phyloP scores from a whole-genome alignment of 2,113 vertebrate species.

The Pedionomus torquatus region DNA sequence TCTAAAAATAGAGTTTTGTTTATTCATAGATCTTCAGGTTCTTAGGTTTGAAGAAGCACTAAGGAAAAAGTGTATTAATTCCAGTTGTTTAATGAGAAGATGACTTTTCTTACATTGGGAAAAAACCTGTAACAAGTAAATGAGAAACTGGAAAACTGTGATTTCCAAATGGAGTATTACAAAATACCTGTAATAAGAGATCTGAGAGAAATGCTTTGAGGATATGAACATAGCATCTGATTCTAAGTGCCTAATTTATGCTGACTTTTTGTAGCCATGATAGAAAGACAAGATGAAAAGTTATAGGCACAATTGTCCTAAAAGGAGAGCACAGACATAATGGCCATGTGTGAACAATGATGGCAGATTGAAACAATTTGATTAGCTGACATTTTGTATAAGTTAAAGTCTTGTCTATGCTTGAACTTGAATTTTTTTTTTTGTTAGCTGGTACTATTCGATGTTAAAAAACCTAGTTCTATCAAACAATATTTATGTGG shows the following conservation, averaged over 20 bases:
- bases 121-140: not conserved
- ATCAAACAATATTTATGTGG: not conserved
- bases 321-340: not conserved
- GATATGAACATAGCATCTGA: not conserved
- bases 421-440: not conserved
- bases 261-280: not conserved
- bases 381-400: not conserved
- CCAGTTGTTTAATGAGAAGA: not conserved
- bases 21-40: not conserved
- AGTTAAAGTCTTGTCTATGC: not conserved
- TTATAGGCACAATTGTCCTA: not conserved
- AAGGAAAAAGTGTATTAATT: not conserved
- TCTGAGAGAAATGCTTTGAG: not conserved
- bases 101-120: not conserved
- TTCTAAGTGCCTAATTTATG: not conserved
- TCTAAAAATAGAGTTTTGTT: not conserved
- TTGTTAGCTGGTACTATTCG: not conserved
- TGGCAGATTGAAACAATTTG: not conserved
- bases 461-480: not conserved
- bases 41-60: not conserved
- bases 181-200: not conserved
- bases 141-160: not conserved
- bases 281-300: not conserved
- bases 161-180: not conserved
- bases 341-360: not conserved